Evolutionary conservation across 2,888 invertebrate genomes (phyloP).

Genomic region (Lithophane ornitopus): DNA sequence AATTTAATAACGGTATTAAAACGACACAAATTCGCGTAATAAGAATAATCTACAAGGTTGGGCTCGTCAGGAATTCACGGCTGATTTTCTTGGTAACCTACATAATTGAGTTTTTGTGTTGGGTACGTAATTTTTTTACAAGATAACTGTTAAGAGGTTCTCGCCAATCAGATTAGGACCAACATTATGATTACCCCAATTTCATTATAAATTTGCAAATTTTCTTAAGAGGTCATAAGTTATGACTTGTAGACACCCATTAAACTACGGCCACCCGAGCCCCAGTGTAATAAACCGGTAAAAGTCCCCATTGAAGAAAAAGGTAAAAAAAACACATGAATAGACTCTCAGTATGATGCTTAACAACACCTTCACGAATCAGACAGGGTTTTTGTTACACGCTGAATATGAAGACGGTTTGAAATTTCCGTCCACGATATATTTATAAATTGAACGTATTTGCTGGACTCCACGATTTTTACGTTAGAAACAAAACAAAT

Average conservation of each 20-base stretch:
- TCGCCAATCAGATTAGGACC: background rate
- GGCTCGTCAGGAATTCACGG: slow-evolving; percentile 23
- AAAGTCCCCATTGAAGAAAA: too few species aligned
- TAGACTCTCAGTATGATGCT: too few species aligned
- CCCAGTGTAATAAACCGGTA: too few species aligned
- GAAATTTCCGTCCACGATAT: background rate
- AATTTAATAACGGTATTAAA: slow-evolving; percentile 42
- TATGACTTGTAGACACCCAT: too few species aligned
- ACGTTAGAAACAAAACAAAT: too few species aligned
- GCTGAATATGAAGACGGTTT: background rate
- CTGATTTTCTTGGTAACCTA: slow-evolving; percentile 32
- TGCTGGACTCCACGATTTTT: background rate
- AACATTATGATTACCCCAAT: background rate
- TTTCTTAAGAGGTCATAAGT: too few species aligned
- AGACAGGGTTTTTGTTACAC: too few species aligned
- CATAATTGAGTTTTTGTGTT: slow-evolving; percentile 45
- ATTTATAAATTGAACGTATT: background rate
- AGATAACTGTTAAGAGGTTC: slow-evolving; percentile 33
- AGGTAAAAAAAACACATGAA: too few species aligned
- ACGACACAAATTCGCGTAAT: slow-evolving; percentile 42
- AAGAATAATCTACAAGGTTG: slow-evolving; percentile 26
- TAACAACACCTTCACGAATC: too few species aligned
- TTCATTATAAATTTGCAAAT: too few species aligned
- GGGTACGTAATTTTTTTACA: slow-evolving; percentile 5
- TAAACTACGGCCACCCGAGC: too few species aligned